These are phyloP conservation scores for Coremacera marginata DNA, from an alignment of 2,888 invertebrate species.

Conservation along the genomic window DNA sequence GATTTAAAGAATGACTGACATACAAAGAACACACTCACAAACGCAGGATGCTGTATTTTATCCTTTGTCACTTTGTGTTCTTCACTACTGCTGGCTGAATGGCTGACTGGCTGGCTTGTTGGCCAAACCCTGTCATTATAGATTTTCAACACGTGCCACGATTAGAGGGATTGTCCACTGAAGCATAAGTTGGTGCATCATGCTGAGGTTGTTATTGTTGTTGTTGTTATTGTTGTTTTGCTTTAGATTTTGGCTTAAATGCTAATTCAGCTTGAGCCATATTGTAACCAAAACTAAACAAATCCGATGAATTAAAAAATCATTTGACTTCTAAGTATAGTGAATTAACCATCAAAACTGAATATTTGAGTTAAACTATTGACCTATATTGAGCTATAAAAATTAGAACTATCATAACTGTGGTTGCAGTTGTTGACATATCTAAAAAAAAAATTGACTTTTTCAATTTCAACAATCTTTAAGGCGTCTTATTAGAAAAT, in stretches of 20 bases:
- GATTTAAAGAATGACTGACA: constrained; percentile 21
- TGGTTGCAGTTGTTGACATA: too few species aligned
- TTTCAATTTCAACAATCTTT: too few species aligned
- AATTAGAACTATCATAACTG: too few species aligned
- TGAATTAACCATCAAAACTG: too few species aligned
- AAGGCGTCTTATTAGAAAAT: too few species aligned
- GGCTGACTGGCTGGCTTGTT: neutral
- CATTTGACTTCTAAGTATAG: too few species aligned
- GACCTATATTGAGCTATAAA: too few species aligned
- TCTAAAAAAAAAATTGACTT: too few species aligned
- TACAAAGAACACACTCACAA: constrained; percentile 9
- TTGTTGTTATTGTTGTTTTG: neutral
- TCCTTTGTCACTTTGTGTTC: neutral
- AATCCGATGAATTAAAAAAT: neutral
- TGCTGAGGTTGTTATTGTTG: neutral
- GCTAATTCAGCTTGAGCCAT: neutral
- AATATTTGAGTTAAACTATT: too few species aligned
- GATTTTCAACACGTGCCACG: constrained; percentile 51
- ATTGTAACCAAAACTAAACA: neutral
- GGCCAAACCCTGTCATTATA: constrained; percentile 48
- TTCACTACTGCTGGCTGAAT: neutral
- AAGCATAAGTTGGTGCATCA: constrained; percentile 40
- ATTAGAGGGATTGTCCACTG: constrained; percentile 46
- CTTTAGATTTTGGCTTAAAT: neutral
- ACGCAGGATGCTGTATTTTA: neutral